Percentiles rank a stretch among this genome's conserved stretches.
phyloP scores from a whole-genome alignment of 1,140 invertebrate species.

The Periplaneta americana region DNA sequence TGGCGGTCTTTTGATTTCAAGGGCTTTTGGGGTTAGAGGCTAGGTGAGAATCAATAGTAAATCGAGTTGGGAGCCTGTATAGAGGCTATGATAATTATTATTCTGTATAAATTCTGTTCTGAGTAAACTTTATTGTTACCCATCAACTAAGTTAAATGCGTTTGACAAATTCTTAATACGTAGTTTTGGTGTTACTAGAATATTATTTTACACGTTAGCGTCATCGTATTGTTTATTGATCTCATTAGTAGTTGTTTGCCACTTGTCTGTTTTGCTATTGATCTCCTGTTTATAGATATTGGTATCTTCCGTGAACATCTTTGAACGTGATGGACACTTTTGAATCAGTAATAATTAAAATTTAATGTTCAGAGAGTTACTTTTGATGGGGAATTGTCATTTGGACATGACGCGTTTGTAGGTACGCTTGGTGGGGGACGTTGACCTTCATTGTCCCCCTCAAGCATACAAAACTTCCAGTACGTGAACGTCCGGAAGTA shows the following conservation, averaged over 20 bases:
- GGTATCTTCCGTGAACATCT: background rate
- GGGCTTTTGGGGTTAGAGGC: conserved; percentile 19
- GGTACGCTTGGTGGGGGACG: background rate
- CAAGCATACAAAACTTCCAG: background rate
- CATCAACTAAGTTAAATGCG: background rate
- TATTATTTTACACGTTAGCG: background rate
- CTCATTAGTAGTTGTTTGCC: background rate
- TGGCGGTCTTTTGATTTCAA: conserved; percentile 23
- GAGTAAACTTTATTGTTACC: background rate
- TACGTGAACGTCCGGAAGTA: background rate
- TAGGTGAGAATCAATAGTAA: conserved; percentile 26
- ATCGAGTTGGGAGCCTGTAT: conserved; percentile 14
- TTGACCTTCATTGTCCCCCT: conserved; percentile 4
- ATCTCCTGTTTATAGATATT: background rate
- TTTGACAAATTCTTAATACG: background rate
- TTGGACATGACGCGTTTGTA: background rate
- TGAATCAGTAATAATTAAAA: background rate
- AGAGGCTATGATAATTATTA: conserved; percentile 18
- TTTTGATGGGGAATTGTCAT: background rate
- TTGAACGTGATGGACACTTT: background rate
- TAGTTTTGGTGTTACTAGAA: background rate
- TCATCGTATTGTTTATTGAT: background rate
- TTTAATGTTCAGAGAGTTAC: background rate
- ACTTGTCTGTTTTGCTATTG: background rate
- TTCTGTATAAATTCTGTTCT: background rate